Evolutionary conservation across 2,888 invertebrate genomes (phyloP).

Genomic region (Platycheirus albimanus): DNA sequence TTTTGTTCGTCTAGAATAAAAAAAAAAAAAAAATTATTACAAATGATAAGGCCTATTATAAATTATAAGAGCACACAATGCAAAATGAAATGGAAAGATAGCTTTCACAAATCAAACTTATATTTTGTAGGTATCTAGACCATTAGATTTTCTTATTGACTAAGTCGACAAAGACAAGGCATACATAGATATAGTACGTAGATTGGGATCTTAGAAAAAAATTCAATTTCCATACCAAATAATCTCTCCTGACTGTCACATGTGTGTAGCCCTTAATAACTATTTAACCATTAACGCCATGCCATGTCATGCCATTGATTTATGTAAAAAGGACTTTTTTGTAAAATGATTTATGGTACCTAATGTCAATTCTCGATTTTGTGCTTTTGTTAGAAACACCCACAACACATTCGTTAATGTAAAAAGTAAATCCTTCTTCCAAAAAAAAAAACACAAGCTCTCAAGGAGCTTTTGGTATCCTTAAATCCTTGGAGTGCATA

Average conservation of each 20-base stretch:
- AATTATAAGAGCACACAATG: too few species aligned
- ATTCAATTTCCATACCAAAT: background rate
- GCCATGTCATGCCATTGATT: conserved; percentile 60
- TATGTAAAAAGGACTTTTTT: conserved; percentile 47
- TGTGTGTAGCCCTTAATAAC: conserved; percentile 57
- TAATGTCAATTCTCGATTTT: conserved; percentile 40
- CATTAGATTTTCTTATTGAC: too few species aligned
- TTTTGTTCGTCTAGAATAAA: conserved; percentile 57
- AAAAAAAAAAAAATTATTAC: too few species aligned
- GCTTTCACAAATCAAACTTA: too few species aligned
- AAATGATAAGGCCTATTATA: too few species aligned
- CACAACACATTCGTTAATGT: background rate
- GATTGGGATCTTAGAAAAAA: background rate
- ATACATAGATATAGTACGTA: too few species aligned
- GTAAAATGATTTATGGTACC: conserved; percentile 69
- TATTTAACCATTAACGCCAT: conserved; percentile 59
- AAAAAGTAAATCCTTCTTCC: background rate
- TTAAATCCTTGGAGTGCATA: background rate
- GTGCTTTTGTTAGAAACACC: too few species aligned
- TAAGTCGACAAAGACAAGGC: too few species aligned
- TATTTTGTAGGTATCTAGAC: too few species aligned
- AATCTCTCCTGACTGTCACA: background rate
- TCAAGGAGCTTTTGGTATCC: background rate
- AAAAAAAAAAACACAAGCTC: too few species aligned
- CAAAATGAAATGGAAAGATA: too few species aligned